Conservation (phyloP, 2,113 vertebrate genomes). For the Macaca fascicularis region T2T-MFA8v1.1 NC_088393.1:63989001-63989500, state of each 20-base stretch:
- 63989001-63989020: slow-evolving; percentile 67
- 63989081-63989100: background rate
- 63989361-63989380: background rate
- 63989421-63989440: background rate
- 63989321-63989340: background rate
- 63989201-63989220: background rate
- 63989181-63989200: background rate
- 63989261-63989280: accelerated
- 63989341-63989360: background rate
- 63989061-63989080: background rate
- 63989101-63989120: slow-evolving; percentile 36
- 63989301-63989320: accelerated
- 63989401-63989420: accelerated
- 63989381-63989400: background rate
- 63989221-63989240: background rate
- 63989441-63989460: slow-evolving; percentile 65
- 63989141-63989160: slow-evolving; percentile 51
- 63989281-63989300: accelerated
- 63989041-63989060: accelerated
- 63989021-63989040: slow-evolving; percentile 72
- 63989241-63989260: background rate
- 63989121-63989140: slow-evolving; percentile 62
- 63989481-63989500: accelerated
- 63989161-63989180: slow-evolving; percentile 2
- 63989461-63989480: background rate